Evolutionary conservation across 2,888 invertebrate species (phyloP), one percentile per base, ranked within the genome.

Genomic region (Rotaria sp.): DNA sequence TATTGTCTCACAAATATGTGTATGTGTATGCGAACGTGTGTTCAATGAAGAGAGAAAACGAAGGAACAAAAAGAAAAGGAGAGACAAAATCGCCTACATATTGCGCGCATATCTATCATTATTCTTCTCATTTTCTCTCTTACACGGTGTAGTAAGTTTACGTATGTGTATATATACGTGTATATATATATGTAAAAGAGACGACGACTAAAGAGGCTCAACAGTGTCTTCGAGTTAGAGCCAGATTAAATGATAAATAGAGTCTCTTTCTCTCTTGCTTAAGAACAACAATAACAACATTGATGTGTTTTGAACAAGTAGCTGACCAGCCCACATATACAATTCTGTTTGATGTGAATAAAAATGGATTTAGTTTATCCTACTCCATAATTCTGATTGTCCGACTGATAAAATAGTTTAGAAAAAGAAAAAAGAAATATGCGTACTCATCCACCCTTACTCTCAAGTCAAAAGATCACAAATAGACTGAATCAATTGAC

Each of bases 21-120:
- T 59, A 59, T 59, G 7, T 30, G 15, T 30, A 21, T 59, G 30
- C 11, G 30, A 30, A 11, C 13, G 30, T 30, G 57, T 59, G 57
- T 59, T n/a, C n/a, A 59, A 59, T 59, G 57, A 59, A 59, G 57
- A 59, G 57, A 59, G 57, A 59, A 59, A 59, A 59, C n/a, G 57
- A 59, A 7, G 57, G 57, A n/a, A 59, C 57, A 30, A 59, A 59
- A n/a, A 59, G 57, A 59, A 59, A 59, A 26, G 15, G 57, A 59
- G n/a, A 59, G n/a, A 59, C 57, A 21, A 59, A 59, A 59, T 59
- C n/a, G 57, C 57, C 57, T 59, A 59, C 30, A 59, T 59, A 59
- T 30, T 59, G 57, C 11, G 57, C 57, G 57, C 57, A 59, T 59
- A 59, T 59, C 30, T 59, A 30, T 59, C 57, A 59, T 59, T 59